Conservation (phyloP, 2,888 invertebrate species). For the Buathra laborator region DNA sequence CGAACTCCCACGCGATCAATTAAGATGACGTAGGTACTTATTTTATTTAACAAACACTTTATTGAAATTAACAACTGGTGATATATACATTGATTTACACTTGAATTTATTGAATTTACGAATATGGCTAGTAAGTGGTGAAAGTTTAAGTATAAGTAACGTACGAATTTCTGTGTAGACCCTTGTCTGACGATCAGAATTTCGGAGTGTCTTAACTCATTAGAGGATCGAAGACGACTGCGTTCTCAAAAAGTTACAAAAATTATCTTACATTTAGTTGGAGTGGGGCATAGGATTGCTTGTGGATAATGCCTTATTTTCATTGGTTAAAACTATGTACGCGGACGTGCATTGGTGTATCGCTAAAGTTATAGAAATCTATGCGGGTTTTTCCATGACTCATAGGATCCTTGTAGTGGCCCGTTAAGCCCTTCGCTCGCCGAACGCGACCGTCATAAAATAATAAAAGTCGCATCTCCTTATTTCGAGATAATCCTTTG, state of each 20-base stretch:
- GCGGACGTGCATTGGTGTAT: neutral
- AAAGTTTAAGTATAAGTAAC: neutral
- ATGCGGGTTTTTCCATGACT: neutral
- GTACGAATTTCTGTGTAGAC: neutral
- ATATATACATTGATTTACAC: neutral
- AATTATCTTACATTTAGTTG: neutral
- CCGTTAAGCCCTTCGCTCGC: neutral
- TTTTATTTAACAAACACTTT: no score
- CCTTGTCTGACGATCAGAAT: neutral
- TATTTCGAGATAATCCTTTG: neutral
- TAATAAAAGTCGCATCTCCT: neutral
- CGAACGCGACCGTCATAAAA: neutral
- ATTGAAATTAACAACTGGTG: no score
- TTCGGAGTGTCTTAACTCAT: neutral
- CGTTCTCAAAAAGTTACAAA: neutral
- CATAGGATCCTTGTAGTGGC: neutral
- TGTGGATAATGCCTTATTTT: neutral
- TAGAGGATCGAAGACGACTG: neutral
- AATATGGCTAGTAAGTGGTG: neutral
- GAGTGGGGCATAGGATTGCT: neutral
- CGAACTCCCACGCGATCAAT: conserved; percentile 6
- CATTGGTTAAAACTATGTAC: neutral
- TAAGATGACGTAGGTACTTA: neutral
- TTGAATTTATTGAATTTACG: neutral
- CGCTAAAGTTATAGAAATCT: neutral